phyloP scores from a whole-genome alignment of 2,888 invertebrate genomes.

The Thalpophila matura region DNA sequence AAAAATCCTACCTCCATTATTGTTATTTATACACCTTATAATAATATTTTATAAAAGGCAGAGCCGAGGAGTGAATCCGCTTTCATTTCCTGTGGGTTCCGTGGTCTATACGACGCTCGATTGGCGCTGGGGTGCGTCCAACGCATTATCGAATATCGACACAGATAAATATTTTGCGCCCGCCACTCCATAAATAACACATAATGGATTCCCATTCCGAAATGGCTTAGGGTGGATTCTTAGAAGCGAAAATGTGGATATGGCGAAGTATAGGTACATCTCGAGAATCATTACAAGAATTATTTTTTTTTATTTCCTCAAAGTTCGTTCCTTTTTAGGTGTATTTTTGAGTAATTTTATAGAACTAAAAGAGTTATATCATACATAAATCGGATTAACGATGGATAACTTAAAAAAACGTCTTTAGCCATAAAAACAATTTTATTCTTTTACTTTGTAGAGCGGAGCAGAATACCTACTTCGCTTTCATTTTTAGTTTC shows the following conservation, averaged over 20 bases:
- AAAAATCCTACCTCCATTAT: conserved; percentile 54
- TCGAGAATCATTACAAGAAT: too few relatives aligned
- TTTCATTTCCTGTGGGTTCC: conserved; percentile 79
- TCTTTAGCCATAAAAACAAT: too few relatives aligned
- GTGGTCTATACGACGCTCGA: conserved; percentile 35
- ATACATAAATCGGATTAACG: too few relatives aligned
- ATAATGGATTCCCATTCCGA: conserved; percentile 86
- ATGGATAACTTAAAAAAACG: too few relatives aligned
- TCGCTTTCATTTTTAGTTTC: too few relatives aligned
- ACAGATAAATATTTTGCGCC: conserved; percentile 88
- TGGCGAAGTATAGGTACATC: neutral
- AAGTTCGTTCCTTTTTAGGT: too few relatives aligned
- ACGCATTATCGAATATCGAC: conserved; percentile 87
- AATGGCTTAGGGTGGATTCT: conserved; percentile 69
- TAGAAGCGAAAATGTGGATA: conserved; percentile 51
- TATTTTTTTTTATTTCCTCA: too few relatives aligned
- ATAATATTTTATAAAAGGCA: conserved; percentile 66
- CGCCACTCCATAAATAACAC: conserved; percentile 87
- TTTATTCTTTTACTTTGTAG: too few relatives aligned
- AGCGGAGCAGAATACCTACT: too few relatives aligned
- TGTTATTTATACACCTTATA: conserved; percentile 65
- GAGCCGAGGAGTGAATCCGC: conserved; percentile 59
- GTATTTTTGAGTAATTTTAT: too few relatives aligned
- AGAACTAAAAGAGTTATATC: too few relatives aligned
- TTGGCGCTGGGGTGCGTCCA: conserved; percentile 69